Conservation (phyloP, 2,797 vertebrate species). For the Rhabdomys pumilio region DNA sequence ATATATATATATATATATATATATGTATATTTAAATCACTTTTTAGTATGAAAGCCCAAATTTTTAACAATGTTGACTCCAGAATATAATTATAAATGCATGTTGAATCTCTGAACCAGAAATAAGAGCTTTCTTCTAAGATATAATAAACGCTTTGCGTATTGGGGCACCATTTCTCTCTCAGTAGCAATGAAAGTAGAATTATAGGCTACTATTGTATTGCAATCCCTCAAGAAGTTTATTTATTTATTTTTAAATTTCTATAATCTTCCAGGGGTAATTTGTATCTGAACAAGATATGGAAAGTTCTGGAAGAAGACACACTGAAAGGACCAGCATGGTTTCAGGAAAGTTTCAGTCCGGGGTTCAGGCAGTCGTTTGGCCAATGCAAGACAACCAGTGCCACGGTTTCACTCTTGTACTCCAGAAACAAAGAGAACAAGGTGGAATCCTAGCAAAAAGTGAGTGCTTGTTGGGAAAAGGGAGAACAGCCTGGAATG, state of each 20-base stretch:
- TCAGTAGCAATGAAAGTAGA: conserved; percentile 33
- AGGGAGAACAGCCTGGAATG: background rate
- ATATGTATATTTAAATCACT: conserved; percentile 60
- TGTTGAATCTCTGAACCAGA: conserved; percentile 74
- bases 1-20: too few species aligned
- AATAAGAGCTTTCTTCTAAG: conserved; percentile 76
- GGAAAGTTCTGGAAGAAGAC: background rate
- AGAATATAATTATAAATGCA: conserved; percentile 82
- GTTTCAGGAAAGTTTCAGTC: background rate
- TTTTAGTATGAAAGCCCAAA: conserved; percentile 65
- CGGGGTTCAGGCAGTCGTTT: background rate
- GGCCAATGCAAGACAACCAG: background rate
- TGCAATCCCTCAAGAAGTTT: conserved; percentile 51
- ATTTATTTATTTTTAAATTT: conserved; percentile 30
- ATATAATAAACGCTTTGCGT: conserved; percentile 75
- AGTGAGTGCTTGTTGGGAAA: background rate
- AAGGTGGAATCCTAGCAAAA: background rate
- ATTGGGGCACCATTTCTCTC: conserved; percentile 67
- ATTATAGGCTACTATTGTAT: conserved; percentile 70
- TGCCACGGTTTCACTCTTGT: background rate
- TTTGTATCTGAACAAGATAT: conserved; percentile 49
- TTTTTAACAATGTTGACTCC: conserved; percentile 77
- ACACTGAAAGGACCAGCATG: conserved; percentile 8
- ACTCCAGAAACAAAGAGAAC: background rate
- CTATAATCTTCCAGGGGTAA: background rate